These are phyloP conservation scores for Enteromius radiatus DNA, from an alignment of 2,797 vertebrate species.

Conservation along the genomic window DNA sequence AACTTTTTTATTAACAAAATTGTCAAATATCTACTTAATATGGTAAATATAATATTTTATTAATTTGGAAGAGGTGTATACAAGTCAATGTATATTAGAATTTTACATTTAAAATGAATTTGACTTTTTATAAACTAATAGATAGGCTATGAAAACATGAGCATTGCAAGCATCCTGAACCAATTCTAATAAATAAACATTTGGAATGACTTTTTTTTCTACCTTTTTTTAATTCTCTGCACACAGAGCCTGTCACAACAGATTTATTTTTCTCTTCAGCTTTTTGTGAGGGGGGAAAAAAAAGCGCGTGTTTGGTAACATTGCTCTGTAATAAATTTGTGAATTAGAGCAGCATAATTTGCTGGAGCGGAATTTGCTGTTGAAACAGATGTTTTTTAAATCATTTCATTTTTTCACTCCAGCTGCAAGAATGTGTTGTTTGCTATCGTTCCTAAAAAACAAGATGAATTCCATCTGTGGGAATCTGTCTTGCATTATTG, in stretches of 20 bases:
- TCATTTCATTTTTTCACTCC: constrained; percentile 40
- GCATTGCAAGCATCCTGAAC: constrained; percentile 34
- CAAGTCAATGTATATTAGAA: neutral
- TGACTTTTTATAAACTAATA: neutral
- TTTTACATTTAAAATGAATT: neutral
- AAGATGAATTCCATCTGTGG: constrained; percentile 52
- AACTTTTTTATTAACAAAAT: neutral
- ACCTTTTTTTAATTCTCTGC: constrained; percentile 54
- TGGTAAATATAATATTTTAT: neutral
- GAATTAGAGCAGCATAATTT: constrained; percentile 59
- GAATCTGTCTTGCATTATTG: constrained; percentile 56
- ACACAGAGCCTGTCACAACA: constrained; percentile 53
- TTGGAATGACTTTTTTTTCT: constrained; percentile 60
- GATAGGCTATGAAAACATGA: neutral
- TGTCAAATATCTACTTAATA: neutral
- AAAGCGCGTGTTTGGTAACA: constrained; percentile 44
- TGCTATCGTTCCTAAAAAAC: constrained; percentile 61
- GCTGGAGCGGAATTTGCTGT: constrained; percentile 42
- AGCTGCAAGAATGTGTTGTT: constrained; percentile 41
- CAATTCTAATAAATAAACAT: constrained; percentile 65
- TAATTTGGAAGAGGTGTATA: neutral
- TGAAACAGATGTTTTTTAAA: constrained; percentile 57
- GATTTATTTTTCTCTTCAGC: constrained; percentile 42
- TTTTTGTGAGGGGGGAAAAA: neutral
- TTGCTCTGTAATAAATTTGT: constrained; percentile 53